A percentile compares a stretch with the other conserved stretches of the same genome.
phyloP scores from a whole-genome alignment of 2,113 vertebrate genomes.

The Condylura cristata region DNA sequence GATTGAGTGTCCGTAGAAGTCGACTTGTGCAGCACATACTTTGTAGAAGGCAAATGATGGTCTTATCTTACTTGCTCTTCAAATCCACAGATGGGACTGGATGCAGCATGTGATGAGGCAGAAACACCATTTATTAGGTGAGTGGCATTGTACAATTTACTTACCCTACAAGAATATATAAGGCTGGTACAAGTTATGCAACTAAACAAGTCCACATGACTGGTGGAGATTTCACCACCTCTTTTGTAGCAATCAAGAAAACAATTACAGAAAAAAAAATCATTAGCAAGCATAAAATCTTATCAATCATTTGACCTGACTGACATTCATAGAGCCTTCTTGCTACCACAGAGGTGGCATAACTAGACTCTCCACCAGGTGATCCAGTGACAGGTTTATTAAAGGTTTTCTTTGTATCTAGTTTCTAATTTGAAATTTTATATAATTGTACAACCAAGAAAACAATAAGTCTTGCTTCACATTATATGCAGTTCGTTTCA shows the following conservation, averaged over 20 bases:
- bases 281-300: background rate
- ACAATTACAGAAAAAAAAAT: background rate
- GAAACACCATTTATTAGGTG: background rate
- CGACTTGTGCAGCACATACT: background rate
- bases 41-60: background rate
- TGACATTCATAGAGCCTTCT: background rate
- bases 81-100: background rate
- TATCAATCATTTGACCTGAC: background rate
- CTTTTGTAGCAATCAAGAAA: background rate
- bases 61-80: background rate
- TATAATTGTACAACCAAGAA: background rate
- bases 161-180: background rate
- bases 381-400: background rate
- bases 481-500: background rate
- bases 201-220: background rate
- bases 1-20: background rate
- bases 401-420: background rate
- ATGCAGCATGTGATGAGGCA: background rate
- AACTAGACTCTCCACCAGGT: background rate
- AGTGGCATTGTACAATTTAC: background rate
- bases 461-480: background rate
- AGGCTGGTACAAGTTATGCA: background rate
- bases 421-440: background rate
- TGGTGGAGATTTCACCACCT: background rate
- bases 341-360: background rate